A percentile compares a stretch with the other conserved stretches of the same genome.
Evolutionary conservation across 2,888 invertebrate genomes (phyloP).

Genomic region (Capitulum mitella): DNA sequence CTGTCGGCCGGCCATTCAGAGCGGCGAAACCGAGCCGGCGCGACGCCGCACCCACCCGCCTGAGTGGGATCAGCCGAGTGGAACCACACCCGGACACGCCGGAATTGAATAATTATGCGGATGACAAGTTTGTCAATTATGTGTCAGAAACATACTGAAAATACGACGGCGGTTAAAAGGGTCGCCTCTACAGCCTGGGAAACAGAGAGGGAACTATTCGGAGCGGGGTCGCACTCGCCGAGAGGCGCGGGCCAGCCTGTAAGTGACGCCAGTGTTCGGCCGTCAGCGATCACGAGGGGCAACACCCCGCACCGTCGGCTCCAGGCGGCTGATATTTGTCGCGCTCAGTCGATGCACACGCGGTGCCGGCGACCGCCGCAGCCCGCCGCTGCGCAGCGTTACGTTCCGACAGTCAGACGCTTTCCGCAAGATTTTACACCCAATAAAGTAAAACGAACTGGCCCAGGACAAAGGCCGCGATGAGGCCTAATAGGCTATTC

Average conservation of each 20-base stretch:
- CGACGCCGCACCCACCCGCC: background rate
- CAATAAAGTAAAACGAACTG: conserved; percentile 9
- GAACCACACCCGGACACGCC: background rate
- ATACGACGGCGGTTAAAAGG: background rate
- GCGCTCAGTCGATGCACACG: too few relatives aligned
- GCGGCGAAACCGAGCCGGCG: background rate
- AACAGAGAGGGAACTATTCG: background rate
- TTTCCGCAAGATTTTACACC: conserved; percentile 24
- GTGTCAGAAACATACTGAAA: background rate
- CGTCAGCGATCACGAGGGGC: too few relatives aligned
- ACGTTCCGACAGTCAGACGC: too few relatives aligned
- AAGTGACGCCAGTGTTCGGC: too few relatives aligned
- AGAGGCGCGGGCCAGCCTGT: too few relatives aligned
- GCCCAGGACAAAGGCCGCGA: background rate
- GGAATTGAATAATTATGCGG: conserved; percentile 16
- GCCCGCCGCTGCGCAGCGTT: too few relatives aligned
- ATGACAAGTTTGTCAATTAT: conserved; percentile 17
- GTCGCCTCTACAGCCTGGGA: background rate
- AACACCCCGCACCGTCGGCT: too few relatives aligned
- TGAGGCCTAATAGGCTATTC: conserved; percentile 20
- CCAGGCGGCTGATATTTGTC: too few relatives aligned
- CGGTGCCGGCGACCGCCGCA: too few relatives aligned
- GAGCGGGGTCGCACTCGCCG: too few relatives aligned
- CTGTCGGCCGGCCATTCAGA: background rate
- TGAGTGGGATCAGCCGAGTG: background rate